These are phyloP conservation scores for Antheraea assamensis DNA, from an alignment of 2,888 invertebrate species.

Conservation along the genomic window DNA sequence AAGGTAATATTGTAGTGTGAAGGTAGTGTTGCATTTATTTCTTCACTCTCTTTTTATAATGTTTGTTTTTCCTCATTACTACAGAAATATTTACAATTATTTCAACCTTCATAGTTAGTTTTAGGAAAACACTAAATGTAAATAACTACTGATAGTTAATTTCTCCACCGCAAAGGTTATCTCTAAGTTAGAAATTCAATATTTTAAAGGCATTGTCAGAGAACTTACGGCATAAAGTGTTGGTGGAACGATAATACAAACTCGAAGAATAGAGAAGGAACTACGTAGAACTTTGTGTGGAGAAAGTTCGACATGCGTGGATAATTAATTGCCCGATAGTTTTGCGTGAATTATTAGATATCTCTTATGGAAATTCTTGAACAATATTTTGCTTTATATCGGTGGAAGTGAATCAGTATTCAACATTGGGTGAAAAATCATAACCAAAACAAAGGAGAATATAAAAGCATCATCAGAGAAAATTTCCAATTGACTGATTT, in stretches of 20 bases:
- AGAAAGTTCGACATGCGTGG: conserved; percentile 12
- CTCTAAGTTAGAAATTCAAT: not conserved
- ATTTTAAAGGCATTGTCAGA: not conserved
- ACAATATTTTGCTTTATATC: not conserved
- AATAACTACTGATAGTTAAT: not conserved
- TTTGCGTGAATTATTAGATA: not conserved
- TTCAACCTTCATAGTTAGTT: too few species aligned
- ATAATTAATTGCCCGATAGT: conserved; percentile 12
- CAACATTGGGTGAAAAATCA: not conserved
- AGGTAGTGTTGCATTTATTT: too few species aligned
- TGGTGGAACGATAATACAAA: not conserved
- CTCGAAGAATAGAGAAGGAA: not conserved
- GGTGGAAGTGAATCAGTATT: not conserved
- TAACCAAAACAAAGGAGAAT: not conserved
- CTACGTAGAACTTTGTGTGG: not conserved
- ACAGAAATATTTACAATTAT: too few species aligned
- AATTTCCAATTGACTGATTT: not conserved
- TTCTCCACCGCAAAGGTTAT: not conserved
- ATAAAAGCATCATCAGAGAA: not conserved
- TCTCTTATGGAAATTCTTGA: not conserved
- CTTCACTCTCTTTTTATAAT: too few species aligned
- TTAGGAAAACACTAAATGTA: too few species aligned
- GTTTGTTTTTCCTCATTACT: too few species aligned
- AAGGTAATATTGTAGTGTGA: too few species aligned
- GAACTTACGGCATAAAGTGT: not conserved